phyloP scores from a whole-genome alignment of 2,797 vertebrate genomes.

The Acridotheres tristis region DNA sequence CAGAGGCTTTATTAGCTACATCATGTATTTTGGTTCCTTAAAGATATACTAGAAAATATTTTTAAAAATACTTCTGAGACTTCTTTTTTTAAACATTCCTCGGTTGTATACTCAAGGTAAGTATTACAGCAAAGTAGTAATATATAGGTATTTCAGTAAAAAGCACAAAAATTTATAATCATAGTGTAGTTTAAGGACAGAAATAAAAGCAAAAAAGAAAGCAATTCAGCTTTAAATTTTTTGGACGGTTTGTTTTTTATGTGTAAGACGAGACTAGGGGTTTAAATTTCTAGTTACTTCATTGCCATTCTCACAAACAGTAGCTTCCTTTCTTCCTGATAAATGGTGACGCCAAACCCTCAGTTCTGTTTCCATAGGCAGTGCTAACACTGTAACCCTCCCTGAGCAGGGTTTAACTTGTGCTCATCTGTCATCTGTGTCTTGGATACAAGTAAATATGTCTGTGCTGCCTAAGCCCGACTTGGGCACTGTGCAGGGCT shows the following conservation, averaged over 20 bases:
- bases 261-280: neutral
- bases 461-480: neutral
- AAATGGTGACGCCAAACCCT: neutral
- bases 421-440: neutral
- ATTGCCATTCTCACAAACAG: neutral
- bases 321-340: neutral
- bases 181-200: neutral
- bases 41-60: neutral
- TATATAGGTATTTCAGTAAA: neutral
- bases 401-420: neutral
- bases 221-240: neutral
- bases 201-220: neutral
- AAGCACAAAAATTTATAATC: neutral
- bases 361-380: neutral
- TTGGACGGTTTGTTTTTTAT: neutral
- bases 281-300: neutral
- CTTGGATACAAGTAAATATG: neutral
- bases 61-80: neutral
- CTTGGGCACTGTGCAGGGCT: neutral
- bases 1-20: neutral
- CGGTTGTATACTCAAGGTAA: neutral
- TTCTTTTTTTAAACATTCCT: neutral
- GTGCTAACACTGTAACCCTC: neutral
- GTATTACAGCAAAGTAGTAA: neutral
- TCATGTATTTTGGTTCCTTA: neutral